phyloP scores from a whole-genome alignment of 2,113 vertebrate species.

The Myocastor coypus region DNA sequence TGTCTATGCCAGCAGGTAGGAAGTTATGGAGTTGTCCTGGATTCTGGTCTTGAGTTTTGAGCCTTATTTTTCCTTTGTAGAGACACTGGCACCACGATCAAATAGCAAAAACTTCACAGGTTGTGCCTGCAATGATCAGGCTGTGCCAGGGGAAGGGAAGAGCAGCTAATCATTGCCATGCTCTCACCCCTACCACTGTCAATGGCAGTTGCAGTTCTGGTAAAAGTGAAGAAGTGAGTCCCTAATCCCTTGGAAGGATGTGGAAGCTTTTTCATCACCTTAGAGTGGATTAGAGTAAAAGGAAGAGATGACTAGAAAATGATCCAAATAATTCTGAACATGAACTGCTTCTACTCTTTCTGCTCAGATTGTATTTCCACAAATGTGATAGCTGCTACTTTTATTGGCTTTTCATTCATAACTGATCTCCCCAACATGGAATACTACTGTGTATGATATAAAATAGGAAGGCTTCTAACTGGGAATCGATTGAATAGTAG shows the following conservation, averaged over 20 bases:
- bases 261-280: not conserved
- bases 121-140: not conserved
- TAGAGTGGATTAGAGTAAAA: not conserved
- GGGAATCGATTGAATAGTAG: not conserved
- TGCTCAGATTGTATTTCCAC: not conserved
- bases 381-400: not conserved
- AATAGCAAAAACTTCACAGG: not conserved
- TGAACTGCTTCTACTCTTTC: not conserved
- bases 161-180: not conserved
- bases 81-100: not conserved
- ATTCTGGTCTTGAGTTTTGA: not conserved
- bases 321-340: not conserved
- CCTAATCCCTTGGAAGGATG: not conserved
- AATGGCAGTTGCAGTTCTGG: not conserved
- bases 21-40: no score
- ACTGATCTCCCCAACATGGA: not conserved
- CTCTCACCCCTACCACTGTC: not conserved
- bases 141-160: not conserved
- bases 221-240: not conserved
- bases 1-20: not conserved
- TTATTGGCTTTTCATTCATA: slow-evolving; percentile 51
- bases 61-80: not conserved
- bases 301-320: slow-evolving; percentile 33
- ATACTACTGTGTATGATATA: not conserved
- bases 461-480: not conserved